phyloP scores from a whole-genome alignment of 2,797 vertebrate genomes.

The Platalea minor region DNA sequence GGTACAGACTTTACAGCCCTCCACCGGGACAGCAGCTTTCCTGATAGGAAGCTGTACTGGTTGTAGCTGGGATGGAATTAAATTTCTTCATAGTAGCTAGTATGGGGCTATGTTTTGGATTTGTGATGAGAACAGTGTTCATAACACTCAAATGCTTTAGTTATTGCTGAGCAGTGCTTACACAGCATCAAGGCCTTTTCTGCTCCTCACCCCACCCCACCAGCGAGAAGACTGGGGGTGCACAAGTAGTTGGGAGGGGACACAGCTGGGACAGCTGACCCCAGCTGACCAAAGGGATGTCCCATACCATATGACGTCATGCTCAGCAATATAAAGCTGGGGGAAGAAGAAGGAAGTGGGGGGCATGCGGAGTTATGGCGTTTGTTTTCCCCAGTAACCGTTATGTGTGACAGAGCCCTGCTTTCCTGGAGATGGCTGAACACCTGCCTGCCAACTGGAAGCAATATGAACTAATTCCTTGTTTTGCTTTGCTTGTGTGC shows the following conservation, averaged over 20 bases:
- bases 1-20: background rate
- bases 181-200: too few relatives aligned
- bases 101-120: too few relatives aligned
- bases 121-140: too few relatives aligned
- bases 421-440: background rate
- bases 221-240: too few relatives aligned
- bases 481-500: background rate
- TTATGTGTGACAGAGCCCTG: background rate
- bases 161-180: too few relatives aligned
- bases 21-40: background rate
- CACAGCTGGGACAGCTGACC: too few relatives aligned
- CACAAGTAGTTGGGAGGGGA: too few relatives aligned
- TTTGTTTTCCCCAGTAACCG: background rate
- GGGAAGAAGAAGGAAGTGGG: background rate
- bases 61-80: background rate
- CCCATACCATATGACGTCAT: too few relatives aligned
- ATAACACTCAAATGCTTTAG: too few relatives aligned
- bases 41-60: background rate
- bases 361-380: fast-evolving
- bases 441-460: background rate
- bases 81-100: too few relatives aligned
- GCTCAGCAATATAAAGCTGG: background rate
- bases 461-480: background rate
- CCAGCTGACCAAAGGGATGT: too few relatives aligned
- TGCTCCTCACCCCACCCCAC: too few relatives aligned